Percentiles rank a stretch among this genome's conserved stretches.
Evolutionary conservation across 1,140 invertebrate genomes (phyloP).

Genomic region (Rhyzopertha dominica): DNA sequence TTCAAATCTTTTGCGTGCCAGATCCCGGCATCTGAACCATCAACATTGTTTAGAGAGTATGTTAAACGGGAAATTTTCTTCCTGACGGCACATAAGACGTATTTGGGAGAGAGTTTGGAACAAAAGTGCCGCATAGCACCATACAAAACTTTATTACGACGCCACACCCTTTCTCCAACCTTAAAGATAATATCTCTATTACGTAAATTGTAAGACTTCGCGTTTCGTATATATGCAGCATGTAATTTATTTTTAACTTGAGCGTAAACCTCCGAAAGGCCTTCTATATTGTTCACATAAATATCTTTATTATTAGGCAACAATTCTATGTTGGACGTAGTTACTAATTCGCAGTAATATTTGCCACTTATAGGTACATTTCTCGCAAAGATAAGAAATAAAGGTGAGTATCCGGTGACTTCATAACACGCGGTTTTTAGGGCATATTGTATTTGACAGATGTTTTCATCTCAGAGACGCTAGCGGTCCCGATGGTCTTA

Average conservation of each 20-base stretch:
- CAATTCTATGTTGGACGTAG: too few species aligned
- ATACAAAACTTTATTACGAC: slow-evolving; percentile 10
- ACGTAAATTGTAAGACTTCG: slow-evolving; percentile 11
- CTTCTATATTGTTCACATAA: too few species aligned
- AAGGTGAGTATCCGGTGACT: neutral
- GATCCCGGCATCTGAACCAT: neutral
- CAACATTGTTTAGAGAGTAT: neutral
- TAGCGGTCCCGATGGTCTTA: too few species aligned
- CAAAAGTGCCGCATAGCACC: slow-evolving; percentile 11
- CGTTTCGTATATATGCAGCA: slow-evolving; percentile 1
- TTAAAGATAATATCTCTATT: neutral
- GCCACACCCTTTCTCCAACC: slow-evolving; percentile 6
- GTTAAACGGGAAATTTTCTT: neutral
- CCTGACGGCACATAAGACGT: neutral
- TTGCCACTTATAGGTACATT: too few species aligned
- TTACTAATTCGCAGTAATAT: too few species aligned
- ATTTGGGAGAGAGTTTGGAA: slow-evolving; percentile 18
- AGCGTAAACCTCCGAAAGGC: too few species aligned
- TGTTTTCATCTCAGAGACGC: too few species aligned
- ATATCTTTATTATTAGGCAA: too few species aligned
- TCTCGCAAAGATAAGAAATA: too few species aligned
- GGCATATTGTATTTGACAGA: too few species aligned
- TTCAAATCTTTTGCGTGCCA: slow-evolving; percentile 11
- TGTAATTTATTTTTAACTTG: too few species aligned
- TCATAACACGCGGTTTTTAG: too few species aligned